Evolutionary conservation across 2,113 vertebrate species (phyloP), one percentile per base, ranked within the genome.

Genomic region (Thryonomys swinderianus): DNA sequence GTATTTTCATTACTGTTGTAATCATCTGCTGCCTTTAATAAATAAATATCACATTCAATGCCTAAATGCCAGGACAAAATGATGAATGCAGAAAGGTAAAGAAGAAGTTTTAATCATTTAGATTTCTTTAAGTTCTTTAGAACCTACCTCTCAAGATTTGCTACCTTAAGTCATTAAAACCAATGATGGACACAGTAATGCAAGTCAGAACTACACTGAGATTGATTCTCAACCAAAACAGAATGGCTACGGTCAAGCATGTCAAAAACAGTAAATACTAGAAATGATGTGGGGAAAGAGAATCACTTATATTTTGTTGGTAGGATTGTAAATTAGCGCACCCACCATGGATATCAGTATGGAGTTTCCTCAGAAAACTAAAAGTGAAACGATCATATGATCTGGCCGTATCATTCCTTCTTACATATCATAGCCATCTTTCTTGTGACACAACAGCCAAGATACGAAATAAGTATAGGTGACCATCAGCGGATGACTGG

Each of bases 71-170:
- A 92, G 69, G 20, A 84, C 13, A 80, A 91, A 88, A 88, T 40
- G 45, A 89, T 66, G 51, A 90, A 5, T 12, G 73, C 13, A 89
- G 37, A 53, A 92, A 30, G 30, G 14, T 51, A 85, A 10, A 93
- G 30, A 82, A 48, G 61, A 57, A n/a, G 5, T 81, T 66, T 95
- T 27, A 66, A 80, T 57, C 3, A 62, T 57, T 82, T 76, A 23
- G 13, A 91, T 91, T 83, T 79, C 10, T 91, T 88, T 21, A 94
- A 88, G 40, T 5, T 90, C 42, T 78, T 81, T 10, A 88, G 40
- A 93, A 40, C 23, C 30, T 74, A 10, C 5, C 82, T 71, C n/a
- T 37, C 86, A 66, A 86, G 40, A 51, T 64, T 93, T 67, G 27
- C 40, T 76, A 62, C 71, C 51, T 79, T 7, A 71, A 62, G 14